Evolutionary conservation across 2,797 vertebrate species (phyloP), one percentile per base, ranked within the genome.

Genomic region (Pempheris klunzingeri): DNA sequence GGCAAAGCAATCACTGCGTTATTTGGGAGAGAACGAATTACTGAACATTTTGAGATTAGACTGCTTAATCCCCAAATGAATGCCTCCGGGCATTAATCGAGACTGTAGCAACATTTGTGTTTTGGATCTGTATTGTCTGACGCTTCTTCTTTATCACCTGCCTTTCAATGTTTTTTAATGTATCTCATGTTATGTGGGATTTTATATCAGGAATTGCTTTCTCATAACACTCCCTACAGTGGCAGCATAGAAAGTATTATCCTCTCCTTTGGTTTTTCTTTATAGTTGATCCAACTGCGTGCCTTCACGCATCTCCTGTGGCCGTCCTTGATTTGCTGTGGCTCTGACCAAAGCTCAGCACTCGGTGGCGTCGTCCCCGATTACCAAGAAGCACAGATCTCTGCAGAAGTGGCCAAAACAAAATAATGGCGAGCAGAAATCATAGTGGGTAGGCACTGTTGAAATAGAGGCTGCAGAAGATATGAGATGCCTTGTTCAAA

Each of bases 61-160:
- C 70, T 5, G 67, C 66, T 80, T 93, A 91, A 93, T 92, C 92
- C 90, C 71, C 52, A 85, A 87, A 89, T 87, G 81, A 92, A 85
- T 22, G 30, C 74, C 77, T 78, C 52, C 2, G 80, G 81, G 87
- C 58, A 32, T 61, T 65, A 61, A 69, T 39, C 38, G 66, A 70
- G 63, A 83, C 67, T 28, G 8, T 18, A 75, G 24, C 73, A 41
- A 62, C 34, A 38, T 70, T 69, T 68, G 72, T 58, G 60, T 54
- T 36, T 44, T 54, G 36, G 74, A 13, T 63, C 52, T 78, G 41
- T 49, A 44, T 74, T 61, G 9, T 60, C 28, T 71, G 57, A 60
- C 26, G 0, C 70, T 53, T 62, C 4, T 55, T 67, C 68, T 77
- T 49, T 4, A 26, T 66, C 68, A 60, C 59, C 34, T 74, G 60